phyloP scores from a whole-genome alignment of 2,113 vertebrate species.

The Salvelinus fontinalis region DNA sequence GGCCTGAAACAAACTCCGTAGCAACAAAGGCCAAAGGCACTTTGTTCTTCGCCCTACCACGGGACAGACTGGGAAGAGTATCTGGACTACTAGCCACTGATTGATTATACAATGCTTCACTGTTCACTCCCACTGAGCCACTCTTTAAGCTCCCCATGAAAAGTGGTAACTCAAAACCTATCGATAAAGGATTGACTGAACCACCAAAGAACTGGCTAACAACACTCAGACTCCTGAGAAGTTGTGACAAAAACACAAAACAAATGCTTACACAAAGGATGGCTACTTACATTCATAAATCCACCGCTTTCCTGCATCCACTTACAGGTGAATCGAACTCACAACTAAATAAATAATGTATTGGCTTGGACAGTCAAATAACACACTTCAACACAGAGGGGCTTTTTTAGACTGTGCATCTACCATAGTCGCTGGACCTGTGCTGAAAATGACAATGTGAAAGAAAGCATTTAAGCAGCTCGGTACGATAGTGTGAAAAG shows the following conservation, averaged over 20 bases:
- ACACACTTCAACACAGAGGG: too few relatives aligned
- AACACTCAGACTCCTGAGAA: background rate
- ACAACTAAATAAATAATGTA: too few relatives aligned
- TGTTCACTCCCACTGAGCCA: slow-evolving; percentile 20
- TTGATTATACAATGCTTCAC: slow-evolving; percentile 27
- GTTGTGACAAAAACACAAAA: background rate
- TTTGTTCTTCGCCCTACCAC: background rate
- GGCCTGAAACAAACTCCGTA: background rate
- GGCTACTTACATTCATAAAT: too few relatives aligned
- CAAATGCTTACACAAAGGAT: background rate
- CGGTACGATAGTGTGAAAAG: too few relatives aligned
- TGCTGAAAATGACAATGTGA: background rate
- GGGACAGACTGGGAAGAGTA: background rate
- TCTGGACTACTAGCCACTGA: background rate
- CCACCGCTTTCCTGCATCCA: too few relatives aligned
- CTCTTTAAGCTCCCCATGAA: slow-evolving; percentile 1
- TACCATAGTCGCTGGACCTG: background rate
- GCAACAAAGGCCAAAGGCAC: background rate
- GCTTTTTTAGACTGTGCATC: too few relatives aligned
- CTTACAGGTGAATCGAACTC: too few relatives aligned
- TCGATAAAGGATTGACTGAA: slow-evolving; percentile 12
- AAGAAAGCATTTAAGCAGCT: too few relatives aligned
- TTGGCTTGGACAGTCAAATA: too few relatives aligned
- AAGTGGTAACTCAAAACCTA: slow-evolving; percentile 9
- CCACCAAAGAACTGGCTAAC: background rate